These are phyloP conservation scores for Palythoa grandiflora DNA, from an alignment of 92 coral and sea anemone species.

Conservation along the genomic window DNA sequence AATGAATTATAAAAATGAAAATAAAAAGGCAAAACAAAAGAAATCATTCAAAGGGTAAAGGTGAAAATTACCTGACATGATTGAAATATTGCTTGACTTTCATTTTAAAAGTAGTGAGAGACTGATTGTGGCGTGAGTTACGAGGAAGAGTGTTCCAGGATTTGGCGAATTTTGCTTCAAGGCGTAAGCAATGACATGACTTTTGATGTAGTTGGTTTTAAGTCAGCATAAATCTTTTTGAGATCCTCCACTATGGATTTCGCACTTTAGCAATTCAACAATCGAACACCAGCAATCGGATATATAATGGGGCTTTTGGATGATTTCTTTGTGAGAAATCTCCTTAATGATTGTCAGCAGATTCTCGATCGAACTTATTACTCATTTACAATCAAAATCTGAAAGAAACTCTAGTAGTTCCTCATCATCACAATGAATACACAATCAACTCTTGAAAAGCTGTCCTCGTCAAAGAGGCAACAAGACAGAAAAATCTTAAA, in stretches of 20 bases:
- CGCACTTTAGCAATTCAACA: not conserved
- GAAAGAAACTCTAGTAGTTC: slow-evolving; percentile 41
- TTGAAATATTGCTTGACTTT: no score
- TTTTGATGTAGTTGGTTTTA: not conserved
- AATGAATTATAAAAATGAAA: no score
- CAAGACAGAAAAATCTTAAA: no score
- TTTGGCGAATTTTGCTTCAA: not conserved
- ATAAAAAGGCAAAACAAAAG: no score
- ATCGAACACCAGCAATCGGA: slow-evolving; percentile 52
- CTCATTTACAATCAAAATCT: slow-evolving; percentile 32
- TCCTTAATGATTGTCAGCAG: slow-evolving; percentile 31
- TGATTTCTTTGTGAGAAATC: slow-evolving; percentile 57
- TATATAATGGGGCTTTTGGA: slow-evolving; percentile 44
- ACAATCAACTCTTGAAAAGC: no score
- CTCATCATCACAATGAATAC: slow-evolving; percentile 10
- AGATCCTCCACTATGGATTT: not conserved
- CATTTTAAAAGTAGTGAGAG: no score
- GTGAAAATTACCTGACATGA: no score
- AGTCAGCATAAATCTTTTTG: not conserved
- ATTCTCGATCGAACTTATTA: slow-evolving; percentile 42
- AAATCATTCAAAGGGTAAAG: no score
- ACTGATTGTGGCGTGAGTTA: no score
- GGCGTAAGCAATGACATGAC: not conserved
- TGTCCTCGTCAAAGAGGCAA: no score
- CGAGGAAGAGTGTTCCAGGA: no score